Evolutionary conservation across 2,113 vertebrate genomes (phyloP).

Genomic region (Genyomyrus donnyi): DNA sequence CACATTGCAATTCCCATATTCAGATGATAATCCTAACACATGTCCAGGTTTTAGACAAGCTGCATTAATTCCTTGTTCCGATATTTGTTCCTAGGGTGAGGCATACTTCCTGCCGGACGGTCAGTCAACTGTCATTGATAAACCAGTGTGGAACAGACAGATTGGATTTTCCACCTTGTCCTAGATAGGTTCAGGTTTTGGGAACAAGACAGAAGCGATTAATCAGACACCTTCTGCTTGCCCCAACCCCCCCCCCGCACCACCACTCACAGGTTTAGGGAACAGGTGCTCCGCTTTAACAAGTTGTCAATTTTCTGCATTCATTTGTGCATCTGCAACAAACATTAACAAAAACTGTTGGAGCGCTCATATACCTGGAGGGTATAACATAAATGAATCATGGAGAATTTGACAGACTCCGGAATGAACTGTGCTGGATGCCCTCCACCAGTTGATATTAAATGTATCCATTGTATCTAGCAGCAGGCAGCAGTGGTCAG

Average conservation of each 20-base stretch:
- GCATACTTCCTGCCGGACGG: background rate
- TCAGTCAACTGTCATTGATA: background rate
- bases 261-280: background rate
- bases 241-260: background rate
- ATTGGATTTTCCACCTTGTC: background rate
- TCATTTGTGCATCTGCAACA: background rate
- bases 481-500: background rate
- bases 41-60: background rate
- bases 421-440: background rate
- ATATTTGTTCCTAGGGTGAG: background rate
- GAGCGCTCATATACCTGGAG: background rate
- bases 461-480: background rate
- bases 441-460: background rate
- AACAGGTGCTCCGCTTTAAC: background rate
- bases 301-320: constrained; percentile 1
- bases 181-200: background rate
- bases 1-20: background rate
- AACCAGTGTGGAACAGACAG: background rate
- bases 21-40: background rate
- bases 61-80: background rate
- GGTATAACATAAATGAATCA: background rate
- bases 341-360: background rate
- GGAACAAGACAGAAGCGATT: background rate
- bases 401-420: background rate
- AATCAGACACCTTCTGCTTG: background rate